These are phyloP conservation scores for Macaria liturata DNA, from an alignment of 2,888 invertebrate genomes.

Conservation along the genomic window DNA sequence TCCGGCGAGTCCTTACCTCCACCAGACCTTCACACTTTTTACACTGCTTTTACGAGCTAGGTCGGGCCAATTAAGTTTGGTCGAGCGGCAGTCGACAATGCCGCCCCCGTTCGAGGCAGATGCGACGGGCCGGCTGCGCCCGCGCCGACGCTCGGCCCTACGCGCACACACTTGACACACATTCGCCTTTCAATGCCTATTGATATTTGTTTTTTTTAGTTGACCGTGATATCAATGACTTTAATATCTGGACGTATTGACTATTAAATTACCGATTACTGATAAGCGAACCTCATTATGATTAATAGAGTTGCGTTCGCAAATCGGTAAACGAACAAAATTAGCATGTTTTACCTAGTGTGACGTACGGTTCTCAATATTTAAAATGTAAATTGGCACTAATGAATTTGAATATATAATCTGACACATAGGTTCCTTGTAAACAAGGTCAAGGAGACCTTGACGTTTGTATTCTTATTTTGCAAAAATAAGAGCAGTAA, in stretches of 20 bases:
- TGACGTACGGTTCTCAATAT: slow-evolving; percentile 17
- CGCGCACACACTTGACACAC: slow-evolving; percentile 73
- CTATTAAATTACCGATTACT: slow-evolving; percentile 10
- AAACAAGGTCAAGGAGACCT: slow-evolving; percentile 75
- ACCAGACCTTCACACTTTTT: slow-evolving; percentile 82
- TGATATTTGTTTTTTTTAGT: slow-evolving; percentile 56
- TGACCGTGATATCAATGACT: slow-evolving; percentile 45
- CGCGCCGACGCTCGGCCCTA: slow-evolving; percentile 43
- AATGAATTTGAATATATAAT: slow-evolving; percentile 55
- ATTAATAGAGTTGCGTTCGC: slow-evolving; percentile 6
- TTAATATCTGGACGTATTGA: slow-evolving; percentile 34
- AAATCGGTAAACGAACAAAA: slow-evolving; percentile 13
- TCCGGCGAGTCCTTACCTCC: slow-evolving; percentile 80
- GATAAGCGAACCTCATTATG: slow-evolving; percentile 7
- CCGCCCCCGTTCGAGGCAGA: slow-evolving; percentile 58
- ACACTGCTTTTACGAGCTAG: slow-evolving; percentile 81
- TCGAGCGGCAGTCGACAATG: slow-evolving; percentile 63
- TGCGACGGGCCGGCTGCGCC: slow-evolving; percentile 46
- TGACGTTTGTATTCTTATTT: slow-evolving; percentile 69
- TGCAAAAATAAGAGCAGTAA: slow-evolving; percentile 68
- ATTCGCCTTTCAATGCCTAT: slow-evolving; percentile 71
- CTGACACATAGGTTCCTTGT: slow-evolving; percentile 68
- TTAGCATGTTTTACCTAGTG: slow-evolving; percentile 6
- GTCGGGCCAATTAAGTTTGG: slow-evolving; percentile 79
- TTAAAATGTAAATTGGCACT: slow-evolving; percentile 44